Evolutionary conservation across 2,797 vertebrate genomes (phyloP), one percentile per base, ranked within the genome.

Genomic region (Sus cebifrons): DNA sequence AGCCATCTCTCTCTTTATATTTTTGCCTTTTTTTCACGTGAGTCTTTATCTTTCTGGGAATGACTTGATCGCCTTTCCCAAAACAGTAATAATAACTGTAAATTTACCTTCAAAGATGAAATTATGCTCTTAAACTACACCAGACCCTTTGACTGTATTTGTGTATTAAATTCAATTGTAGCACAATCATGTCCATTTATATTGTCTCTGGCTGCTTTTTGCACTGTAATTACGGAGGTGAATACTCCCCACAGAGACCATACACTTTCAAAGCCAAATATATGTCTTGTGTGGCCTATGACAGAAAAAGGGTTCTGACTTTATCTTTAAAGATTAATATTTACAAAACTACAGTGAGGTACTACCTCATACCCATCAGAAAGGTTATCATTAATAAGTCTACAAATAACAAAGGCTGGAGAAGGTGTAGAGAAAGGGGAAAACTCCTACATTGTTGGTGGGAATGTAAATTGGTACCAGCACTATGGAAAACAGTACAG

Each of bases 91-190:
- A 83, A 84, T 8, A 89, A 15, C 1, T 13, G 49, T 40, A 81
- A 86, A 82, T 73, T 94, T 13, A 86, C 5, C 5, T 82, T 93
- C 86, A 82, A 81, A 77, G n/a, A 86, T 67, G 20, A 89, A 95
- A 58, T 44, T 65, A 74, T 15, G 7, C 4, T 25, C 21, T 83
- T 49, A 40, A 75, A 68, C 54, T 62, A 77, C 74, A 74, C n/a
- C 21, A 44, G 36, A 6, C 13, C 9, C 27, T 85, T 36, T 71
- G 32, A 25, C 44, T 74, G 13, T 20, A 94, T 86, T 56, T 85
- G 13, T 25, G 27, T 88, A 83, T 94, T 91, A 75, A 65, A 79
- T 89, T 60, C 82, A 87, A 65, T 8, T 70, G 2, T 54, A 86
- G 65, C 20, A 67, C 3, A 92, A 64, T 2, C 32, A 21, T 25